Evolutionary conservation across 1,140 invertebrate genomes (phyloP).

Genomic region (Hormaphis cornu): DNA sequence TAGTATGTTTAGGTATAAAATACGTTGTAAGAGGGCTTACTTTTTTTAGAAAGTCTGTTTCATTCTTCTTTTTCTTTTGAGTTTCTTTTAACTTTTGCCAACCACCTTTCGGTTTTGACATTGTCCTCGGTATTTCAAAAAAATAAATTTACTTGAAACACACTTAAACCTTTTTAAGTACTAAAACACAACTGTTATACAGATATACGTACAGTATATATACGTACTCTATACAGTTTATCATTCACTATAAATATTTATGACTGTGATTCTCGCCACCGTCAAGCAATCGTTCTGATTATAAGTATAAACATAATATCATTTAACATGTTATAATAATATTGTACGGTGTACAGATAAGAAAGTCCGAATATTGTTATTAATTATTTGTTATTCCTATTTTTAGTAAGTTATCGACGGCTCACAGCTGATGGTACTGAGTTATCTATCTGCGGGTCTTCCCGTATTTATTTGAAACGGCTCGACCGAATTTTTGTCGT

Average conservation of each 20-base stretch:
- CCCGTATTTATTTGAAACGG: too few relatives aligned
- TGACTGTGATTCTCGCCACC: neutral
- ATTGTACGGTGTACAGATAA: neutral
- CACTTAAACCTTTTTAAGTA: neutral
- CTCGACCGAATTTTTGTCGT: too few relatives aligned
- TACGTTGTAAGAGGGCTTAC: neutral
- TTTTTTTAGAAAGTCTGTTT: neutral
- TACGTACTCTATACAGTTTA: neutral
- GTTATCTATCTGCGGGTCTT: too few relatives aligned
- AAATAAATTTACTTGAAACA: neutral
- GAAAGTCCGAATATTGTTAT: neutral
- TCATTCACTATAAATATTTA: neutral
- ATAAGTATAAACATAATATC: neutral
- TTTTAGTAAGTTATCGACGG: too few relatives aligned
- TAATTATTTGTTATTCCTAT: too few relatives aligned
- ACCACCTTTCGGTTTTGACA: neutral
- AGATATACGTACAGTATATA: neutral
- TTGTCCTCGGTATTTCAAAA: neutral
- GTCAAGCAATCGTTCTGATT: neutral
- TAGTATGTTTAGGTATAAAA: neutral
- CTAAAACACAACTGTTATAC: neutral
- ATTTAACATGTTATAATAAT: constrained; percentile 1
- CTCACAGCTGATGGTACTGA: too few relatives aligned
- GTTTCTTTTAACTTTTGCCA: neutral
- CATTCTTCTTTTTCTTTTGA: neutral